These are phyloP conservation scores for Leistus spinibarbis DNA, from an alignment of 2,888 invertebrate genomes.

Conservation along the genomic window DNA sequence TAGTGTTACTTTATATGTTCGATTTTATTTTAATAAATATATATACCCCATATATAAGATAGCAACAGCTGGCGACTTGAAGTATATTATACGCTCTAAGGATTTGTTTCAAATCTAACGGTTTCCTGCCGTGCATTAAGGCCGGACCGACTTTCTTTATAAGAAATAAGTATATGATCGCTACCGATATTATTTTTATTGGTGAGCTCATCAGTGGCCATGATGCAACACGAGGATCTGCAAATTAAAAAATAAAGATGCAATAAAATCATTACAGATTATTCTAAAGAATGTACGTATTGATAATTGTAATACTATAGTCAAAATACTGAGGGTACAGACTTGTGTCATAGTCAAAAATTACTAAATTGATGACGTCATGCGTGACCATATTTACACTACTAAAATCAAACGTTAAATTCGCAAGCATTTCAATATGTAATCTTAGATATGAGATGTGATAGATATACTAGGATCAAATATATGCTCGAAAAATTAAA, in stretches of 20 bases:
- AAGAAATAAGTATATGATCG: constrained; percentile 59
- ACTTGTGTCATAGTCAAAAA: too few species aligned
- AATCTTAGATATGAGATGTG: too few species aligned
- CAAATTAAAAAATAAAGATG: constrained; percentile 40
- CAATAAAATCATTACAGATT: too few species aligned
- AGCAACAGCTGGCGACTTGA: constrained; percentile 75
- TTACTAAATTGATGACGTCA: too few species aligned
- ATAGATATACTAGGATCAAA: too few species aligned
- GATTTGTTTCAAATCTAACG: constrained; percentile 68
- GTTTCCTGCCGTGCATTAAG: constrained; percentile 72
- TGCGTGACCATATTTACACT: too few species aligned
- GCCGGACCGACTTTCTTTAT: constrained; percentile 61
- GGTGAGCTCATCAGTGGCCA: constrained; percentile 62
- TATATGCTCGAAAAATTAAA: too few species aligned
- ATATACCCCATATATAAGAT: constrained; percentile 73
- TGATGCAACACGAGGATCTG: constrained; percentile 58
- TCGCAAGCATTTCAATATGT: not conserved
- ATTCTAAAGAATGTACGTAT: too few species aligned
- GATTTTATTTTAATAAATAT: constrained; percentile 50
- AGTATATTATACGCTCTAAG: constrained; percentile 80
- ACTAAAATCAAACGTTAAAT: too few species aligned
- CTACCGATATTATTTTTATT: constrained; percentile 55
- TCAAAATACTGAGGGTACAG: too few species aligned
- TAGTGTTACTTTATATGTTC: not conserved
- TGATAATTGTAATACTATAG: not conserved